Conservation (phyloP, 2,797 vertebrate genomes). For the Muraenolepis orangiensis region DNA sequence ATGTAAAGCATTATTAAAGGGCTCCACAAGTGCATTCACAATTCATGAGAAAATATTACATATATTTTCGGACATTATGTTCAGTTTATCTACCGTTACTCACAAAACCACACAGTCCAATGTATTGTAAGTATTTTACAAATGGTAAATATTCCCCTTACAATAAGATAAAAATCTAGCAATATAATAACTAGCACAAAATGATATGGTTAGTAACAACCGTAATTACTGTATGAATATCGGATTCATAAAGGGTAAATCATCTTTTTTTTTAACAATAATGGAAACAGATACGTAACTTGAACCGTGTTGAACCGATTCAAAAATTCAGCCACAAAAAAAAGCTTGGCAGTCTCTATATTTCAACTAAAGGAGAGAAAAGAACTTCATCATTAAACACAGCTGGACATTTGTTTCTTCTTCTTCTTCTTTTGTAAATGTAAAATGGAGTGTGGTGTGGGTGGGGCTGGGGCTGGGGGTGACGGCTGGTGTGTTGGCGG, state of each 20-base stretch:
- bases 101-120: background rate
- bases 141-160: background rate
- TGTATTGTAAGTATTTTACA: background rate
- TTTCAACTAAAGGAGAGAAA: background rate
- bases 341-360: background rate
- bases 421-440: no score
- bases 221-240: background rate
- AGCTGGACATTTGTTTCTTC: conserved; percentile 12
- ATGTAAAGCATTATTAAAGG: background rate
- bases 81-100: no score
- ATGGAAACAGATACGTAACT: no score
- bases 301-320: no score
- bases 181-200: background rate
- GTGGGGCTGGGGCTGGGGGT: no score
- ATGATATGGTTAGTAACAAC: background rate
- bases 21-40: background rate
- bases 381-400: conserved; percentile 25
- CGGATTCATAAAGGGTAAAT: no score
- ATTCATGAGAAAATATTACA: background rate
- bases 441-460: background rate
- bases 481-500: background rate
- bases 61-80: background rate
- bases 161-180: background rate
- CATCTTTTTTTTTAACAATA: no score
- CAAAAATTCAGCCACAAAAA: no score